Evolutionary conservation across 2,888 invertebrate species (phyloP).

Genomic region (Autographa pulchrina): DNA sequence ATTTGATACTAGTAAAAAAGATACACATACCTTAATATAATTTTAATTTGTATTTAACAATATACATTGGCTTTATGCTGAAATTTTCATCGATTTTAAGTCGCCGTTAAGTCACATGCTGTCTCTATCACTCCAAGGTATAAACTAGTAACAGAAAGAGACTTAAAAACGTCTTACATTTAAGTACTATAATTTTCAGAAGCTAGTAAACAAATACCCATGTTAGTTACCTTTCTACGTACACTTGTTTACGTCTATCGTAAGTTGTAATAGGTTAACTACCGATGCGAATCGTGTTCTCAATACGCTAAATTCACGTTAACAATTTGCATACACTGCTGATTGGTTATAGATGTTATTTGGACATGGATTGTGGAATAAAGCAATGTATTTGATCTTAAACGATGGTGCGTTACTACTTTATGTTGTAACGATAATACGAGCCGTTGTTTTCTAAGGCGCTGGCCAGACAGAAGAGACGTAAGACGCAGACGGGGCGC

Average conservation of each 20-base stretch:
- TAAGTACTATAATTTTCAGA: neutral
- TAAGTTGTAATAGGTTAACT: constrained; percentile 35
- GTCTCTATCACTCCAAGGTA: too few relatives aligned
- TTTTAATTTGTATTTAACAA: too few relatives aligned
- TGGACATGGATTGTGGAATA: constrained; percentile 19
- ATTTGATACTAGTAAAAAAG: too few relatives aligned
- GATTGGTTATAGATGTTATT: constrained; percentile 17
- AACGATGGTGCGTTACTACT: constrained; percentile 17
- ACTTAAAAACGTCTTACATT: too few relatives aligned
- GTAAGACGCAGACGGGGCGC: too few relatives aligned
- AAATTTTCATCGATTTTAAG: too few relatives aligned
- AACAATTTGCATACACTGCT: constrained; percentile 30
- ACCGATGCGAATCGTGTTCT: constrained; percentile 42
- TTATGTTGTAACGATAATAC: constrained; percentile 27
- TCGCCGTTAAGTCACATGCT: too few relatives aligned
- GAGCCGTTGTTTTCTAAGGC: neutral
- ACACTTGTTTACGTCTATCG: constrained; percentile 51
- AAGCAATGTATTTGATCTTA: constrained; percentile 29
- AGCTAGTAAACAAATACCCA: constrained; percentile 11
- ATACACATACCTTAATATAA: too few relatives aligned
- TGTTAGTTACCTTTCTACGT: constrained; percentile 28
- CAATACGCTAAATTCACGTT: constrained; percentile 30
- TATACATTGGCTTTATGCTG: too few relatives aligned
- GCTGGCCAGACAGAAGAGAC: too few relatives aligned
- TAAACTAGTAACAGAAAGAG: too few relatives aligned